Evolutionary conservation across 2,888 invertebrate species (phyloP).

Genomic region (Stenodera caucasica): DNA sequence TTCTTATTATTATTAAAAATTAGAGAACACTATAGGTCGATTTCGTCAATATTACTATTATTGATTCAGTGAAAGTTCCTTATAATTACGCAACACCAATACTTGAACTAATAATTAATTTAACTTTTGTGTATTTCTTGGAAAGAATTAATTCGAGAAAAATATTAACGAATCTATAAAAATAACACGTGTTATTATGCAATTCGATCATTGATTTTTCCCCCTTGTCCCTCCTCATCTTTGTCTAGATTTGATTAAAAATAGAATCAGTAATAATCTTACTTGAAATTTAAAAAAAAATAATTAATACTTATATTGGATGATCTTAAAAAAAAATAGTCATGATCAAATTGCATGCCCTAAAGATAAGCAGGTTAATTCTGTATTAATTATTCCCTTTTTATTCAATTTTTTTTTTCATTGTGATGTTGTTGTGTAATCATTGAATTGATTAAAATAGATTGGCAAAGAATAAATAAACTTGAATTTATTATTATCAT

Average conservation of each 20-base stretch:
- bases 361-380: neutral
- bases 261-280: neutral
- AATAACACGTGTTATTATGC: neutral
- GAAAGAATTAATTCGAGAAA: too few relatives aligned
- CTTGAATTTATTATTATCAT: constrained; percentile 11
- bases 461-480: constrained; percentile 1
- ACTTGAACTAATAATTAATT: neutral
- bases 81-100: constrained; percentile 3
- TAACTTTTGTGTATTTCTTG: neutral
- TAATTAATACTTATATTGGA: too few relatives aligned
- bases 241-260: neutral
- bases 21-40: neutral
- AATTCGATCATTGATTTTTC: neutral
- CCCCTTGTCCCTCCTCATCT: neutral
- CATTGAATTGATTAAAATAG: neutral
- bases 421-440: neutral
- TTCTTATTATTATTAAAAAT: neutral
- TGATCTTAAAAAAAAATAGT: neutral
- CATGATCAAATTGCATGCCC: neutral
- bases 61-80: constrained; percentile 5
- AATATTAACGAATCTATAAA: too few relatives aligned
- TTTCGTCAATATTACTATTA: neutral
- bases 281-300: too few relatives aligned
- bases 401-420: neutral
- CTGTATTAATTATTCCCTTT: neutral